These are phyloP conservation scores for Trogon melanurus DNA, from an alignment of 2,113 vertebrate species.

Conservation along the genomic window DNA sequence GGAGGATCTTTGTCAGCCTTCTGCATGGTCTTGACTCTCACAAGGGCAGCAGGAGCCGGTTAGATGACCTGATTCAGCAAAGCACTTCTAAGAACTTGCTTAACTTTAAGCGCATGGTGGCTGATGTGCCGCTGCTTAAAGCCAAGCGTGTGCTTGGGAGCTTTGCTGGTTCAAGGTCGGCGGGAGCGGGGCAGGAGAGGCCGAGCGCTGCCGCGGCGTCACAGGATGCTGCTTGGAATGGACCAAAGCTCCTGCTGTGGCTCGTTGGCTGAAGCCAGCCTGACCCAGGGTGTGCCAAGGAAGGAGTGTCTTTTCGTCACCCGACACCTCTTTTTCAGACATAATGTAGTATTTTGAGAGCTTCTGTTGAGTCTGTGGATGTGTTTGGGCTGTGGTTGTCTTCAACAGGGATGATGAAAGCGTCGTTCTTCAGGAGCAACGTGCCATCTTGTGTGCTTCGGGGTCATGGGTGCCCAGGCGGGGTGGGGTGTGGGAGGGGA, in stretches of 20 bases:
- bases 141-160: rapidly evolving
- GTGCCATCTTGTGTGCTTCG: not conserved
- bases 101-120: not conserved
- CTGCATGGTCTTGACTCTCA: rapidly evolving
- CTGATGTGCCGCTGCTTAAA: not conserved
- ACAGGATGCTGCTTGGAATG: not conserved
- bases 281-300: not conserved
- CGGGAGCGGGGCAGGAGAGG: rapidly evolving
- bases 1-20: not conserved
- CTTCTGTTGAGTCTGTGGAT: not conserved
- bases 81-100: not conserved
- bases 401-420: rapidly evolving
- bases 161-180: not conserved
- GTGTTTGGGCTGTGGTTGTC: not conserved
- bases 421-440: rapidly evolving
- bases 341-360: not conserved
- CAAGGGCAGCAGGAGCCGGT: rapidly evolving
- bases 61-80: not conserved
- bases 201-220: not conserved
- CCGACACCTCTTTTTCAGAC: not conserved
- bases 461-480: rapidly evolving
- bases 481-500: rapidly evolving
- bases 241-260: rapidly evolving
- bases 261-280: not conserved
- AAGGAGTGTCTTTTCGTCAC: conserved; percentile 30